Percentiles rank a stretch among this genome's conserved stretches.
Evolutionary conservation across 2,797 vertebrate species (phyloP).

Genomic region (Yasuhikotakia modesta): DNA sequence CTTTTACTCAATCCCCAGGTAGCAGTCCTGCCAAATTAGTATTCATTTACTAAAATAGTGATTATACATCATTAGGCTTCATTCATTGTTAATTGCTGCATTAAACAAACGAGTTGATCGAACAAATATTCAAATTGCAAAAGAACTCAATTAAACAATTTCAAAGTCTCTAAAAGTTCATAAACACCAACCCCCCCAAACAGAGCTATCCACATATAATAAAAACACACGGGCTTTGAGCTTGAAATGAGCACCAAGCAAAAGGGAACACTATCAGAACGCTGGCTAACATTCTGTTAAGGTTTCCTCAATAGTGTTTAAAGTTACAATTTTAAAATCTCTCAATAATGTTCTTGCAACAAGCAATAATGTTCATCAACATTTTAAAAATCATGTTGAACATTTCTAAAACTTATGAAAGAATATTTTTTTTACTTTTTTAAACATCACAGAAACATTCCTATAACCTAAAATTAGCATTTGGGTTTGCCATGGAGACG

Average conservation of each 20-base stretch:
- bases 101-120: constrained; percentile 22
- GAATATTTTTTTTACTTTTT: too few relatives aligned
- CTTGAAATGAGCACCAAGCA: too few relatives aligned
- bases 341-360: too few relatives aligned
- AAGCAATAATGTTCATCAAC: too few relatives aligned
- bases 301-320: too few relatives aligned
- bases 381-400: too few relatives aligned
- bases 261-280: too few relatives aligned
- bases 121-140: constrained; percentile 17
- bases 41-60: constrained; percentile 31
- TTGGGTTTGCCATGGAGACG: background rate
- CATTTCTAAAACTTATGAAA: too few relatives aligned
- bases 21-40: constrained; percentile 23
- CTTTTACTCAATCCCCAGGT: constrained; percentile 22
- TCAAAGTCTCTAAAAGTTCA: constrained; percentile 18
- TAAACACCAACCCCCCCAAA: background rate
- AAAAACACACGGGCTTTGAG: background rate
- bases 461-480: too few relatives aligned
- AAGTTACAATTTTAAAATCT: too few relatives aligned
- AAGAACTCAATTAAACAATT: background rate
- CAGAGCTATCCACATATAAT: background rate
- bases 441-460: too few relatives aligned
- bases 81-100: constrained; percentile 35
- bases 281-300: too few relatives aligned
- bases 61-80: constrained; percentile 38